phyloP scores from a whole-genome alignment of 2,888 invertebrate species.

The Zele albiditarsus region DNA sequence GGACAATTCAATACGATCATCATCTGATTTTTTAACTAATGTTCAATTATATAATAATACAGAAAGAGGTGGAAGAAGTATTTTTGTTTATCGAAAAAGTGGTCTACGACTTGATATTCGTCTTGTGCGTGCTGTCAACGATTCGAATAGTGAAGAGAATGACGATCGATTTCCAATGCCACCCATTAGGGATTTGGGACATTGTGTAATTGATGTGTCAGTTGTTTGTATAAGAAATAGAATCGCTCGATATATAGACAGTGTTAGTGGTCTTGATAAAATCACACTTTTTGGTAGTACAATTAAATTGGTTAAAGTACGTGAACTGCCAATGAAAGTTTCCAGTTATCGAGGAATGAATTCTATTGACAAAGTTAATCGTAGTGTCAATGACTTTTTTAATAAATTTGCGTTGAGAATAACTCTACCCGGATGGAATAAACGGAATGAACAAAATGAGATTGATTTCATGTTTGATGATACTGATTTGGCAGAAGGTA shows the following conservation, averaged over 20 bases:
- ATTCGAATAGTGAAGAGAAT: conserved; percentile 41
- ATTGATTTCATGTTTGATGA: conserved; percentile 68
- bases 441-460: conserved; percentile 62
- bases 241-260: conserved; percentile 76
- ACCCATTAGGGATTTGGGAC: conserved; percentile 72
- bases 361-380: conserved; percentile 72
- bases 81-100: conserved; percentile 63
- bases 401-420: conserved; percentile 75
- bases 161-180: conserved; percentile 74
- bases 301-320: conserved; percentile 75
- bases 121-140: conserved; percentile 58
- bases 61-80: conserved; percentile 49
- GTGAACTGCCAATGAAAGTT: conserved; percentile 36
- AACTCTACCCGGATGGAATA: conserved; percentile 63
- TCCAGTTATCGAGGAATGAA: conserved; percentile 50
- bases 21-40: conserved; percentile 50
- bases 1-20: conserved; percentile 42
- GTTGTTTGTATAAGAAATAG: conserved; percentile 77
- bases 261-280: conserved; percentile 75
- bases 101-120: conserved; percentile 64
- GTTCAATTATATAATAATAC: conserved; percentile 51
- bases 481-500: conserved; percentile 63
- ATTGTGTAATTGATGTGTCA: conserved; percentile 76
- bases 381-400: conserved; percentile 76
- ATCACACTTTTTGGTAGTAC: conserved; percentile 76